Evolutionary conservation across 2,797 vertebrate genomes (phyloP).

Genomic region (Meda fulgida): DNA sequence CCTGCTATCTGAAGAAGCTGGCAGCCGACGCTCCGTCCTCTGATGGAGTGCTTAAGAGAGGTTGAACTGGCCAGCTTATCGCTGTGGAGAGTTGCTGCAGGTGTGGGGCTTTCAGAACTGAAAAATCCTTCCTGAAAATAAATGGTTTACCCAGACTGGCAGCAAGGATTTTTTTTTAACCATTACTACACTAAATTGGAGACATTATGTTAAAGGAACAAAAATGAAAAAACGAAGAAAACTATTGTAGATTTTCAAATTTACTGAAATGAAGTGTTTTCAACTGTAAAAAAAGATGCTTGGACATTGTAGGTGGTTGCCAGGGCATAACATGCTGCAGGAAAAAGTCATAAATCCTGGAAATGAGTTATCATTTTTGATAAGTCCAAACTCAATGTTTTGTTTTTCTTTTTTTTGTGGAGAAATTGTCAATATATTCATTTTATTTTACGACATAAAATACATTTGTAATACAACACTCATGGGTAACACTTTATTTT

Average conservation of each 20-base stretch:
- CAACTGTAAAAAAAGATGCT: neutral
- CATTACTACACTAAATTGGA: neutral
- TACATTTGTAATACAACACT: too few relatives aligned
- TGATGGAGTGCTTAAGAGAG: slow-evolving; percentile 10
- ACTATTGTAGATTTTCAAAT: neutral
- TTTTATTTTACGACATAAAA: too few relatives aligned
- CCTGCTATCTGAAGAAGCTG: slow-evolving; percentile 24
- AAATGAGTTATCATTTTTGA: neutral
- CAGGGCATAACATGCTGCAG: neutral
- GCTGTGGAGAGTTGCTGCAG: slow-evolving; percentile 14
- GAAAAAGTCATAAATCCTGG: neutral
- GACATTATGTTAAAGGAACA: neutral
- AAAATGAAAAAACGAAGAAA: neutral
- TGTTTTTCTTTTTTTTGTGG: neutral
- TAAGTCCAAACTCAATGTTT: neutral
- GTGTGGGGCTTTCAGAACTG: neutral
- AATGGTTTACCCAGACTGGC: neutral
- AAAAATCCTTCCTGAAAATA: neutral
- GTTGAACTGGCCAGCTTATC: slow-evolving; percentile 22
- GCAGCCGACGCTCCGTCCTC: neutral
- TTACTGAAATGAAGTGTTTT: neutral
- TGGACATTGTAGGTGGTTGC: neutral
- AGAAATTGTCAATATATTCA: too few relatives aligned
- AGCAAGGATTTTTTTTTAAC: neutral
- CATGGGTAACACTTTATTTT: too few relatives aligned